Conservation (phyloP, 2,113 vertebrate species). For the Microtus richardsoni region DNA sequence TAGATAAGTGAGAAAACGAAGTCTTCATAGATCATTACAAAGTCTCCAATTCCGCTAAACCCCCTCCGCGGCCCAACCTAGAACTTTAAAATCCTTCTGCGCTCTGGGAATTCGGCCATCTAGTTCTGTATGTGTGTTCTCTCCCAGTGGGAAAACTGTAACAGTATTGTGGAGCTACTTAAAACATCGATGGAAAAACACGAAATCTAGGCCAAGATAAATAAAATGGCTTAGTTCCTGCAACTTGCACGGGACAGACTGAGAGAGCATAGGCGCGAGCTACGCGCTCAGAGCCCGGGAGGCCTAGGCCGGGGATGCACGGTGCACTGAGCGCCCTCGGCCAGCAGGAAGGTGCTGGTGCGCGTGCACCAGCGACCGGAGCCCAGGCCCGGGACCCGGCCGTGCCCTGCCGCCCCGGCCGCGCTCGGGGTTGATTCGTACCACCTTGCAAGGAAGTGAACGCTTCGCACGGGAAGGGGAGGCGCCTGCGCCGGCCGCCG, state of each 20-base stretch:
- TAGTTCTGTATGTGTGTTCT: neutral
- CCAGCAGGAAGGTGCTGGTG: neutral
- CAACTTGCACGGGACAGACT: slow-evolving; percentile 67
- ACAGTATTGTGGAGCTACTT: slow-evolving; percentile 49
- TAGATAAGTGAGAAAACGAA: slow-evolving; percentile 51
- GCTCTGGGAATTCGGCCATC: slow-evolving; percentile 60
- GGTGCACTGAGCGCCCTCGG: neutral
- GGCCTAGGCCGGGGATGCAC: neutral
- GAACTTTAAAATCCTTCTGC: slow-evolving; percentile 52
- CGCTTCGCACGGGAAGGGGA: slow-evolving; percentile 97
- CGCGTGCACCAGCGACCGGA: neutral
- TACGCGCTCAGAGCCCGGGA: fast-evolving
- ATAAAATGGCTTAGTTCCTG: slow-evolving; percentile 63
- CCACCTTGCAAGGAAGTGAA: slow-evolving; percentile 98
- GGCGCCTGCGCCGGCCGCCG: slow-evolving; percentile 88
- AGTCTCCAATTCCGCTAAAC: slow-evolving; percentile 66
- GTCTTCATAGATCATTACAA: slow-evolving; percentile 57
- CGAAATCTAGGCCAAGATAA: slow-evolving; percentile 70
- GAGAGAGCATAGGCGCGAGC: neutral
- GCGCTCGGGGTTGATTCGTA: slow-evolving; percentile 96
- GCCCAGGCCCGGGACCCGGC: slow-evolving; percentile 59
- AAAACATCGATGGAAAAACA: slow-evolving; percentile 53
- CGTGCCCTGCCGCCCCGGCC: slow-evolving; percentile 77
- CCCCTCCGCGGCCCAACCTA: slow-evolving; percentile 41
- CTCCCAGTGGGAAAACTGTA: slow-evolving; percentile 28